phyloP scores from a whole-genome alignment of 1,140 invertebrate genomes.

The Colletes gigas region DNA sequence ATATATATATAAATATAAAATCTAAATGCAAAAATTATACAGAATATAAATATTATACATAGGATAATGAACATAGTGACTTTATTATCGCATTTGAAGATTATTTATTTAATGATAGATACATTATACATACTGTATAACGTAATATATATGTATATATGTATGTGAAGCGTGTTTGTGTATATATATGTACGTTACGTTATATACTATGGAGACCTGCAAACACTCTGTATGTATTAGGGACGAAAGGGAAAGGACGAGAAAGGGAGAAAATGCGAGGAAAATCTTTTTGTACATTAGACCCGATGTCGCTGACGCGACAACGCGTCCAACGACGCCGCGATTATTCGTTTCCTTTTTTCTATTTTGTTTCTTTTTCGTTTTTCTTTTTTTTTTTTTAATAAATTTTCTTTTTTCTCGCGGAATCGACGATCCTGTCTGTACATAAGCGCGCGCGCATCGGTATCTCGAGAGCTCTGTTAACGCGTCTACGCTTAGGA shows the following conservation, averaged over 20 bases:
- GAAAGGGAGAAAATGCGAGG: background rate
- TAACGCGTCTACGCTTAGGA: constrained; percentile 52
- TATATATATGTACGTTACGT: constrained; percentile 34
- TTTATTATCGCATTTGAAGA: constrained; percentile 80
- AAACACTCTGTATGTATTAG: constrained; percentile 58
- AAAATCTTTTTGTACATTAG: constrained; percentile 71
- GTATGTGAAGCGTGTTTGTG: background rate
- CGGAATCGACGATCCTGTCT: constrained; percentile 40
- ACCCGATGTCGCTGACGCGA: constrained; percentile 25
- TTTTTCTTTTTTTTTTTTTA: constrained; percentile 10
- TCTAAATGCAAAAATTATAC: constrained; percentile 70
- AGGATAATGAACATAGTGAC: constrained; percentile 70
- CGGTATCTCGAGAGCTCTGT: constrained; percentile 46
- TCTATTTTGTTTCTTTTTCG: background rate
- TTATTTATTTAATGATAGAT: constrained; percentile 79
- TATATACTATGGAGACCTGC: constrained; percentile 52
- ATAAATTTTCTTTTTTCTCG: background rate
- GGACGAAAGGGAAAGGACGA: background rate
- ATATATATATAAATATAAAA: constrained; percentile 67
- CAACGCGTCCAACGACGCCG: background rate
- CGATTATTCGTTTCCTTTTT: too few species aligned
- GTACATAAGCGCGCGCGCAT: constrained; percentile 46
- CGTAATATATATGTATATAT: constrained; percentile 69
- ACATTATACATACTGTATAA: constrained; percentile 73
- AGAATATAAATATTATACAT: constrained; percentile 72